A percentile compares a stretch with the other conserved stretches of the same genome.
These are phyloP conservation scores for Sus cebifrons DNA, from an alignment of 2,797 vertebrate species.

Conservation along the genomic window DNA sequence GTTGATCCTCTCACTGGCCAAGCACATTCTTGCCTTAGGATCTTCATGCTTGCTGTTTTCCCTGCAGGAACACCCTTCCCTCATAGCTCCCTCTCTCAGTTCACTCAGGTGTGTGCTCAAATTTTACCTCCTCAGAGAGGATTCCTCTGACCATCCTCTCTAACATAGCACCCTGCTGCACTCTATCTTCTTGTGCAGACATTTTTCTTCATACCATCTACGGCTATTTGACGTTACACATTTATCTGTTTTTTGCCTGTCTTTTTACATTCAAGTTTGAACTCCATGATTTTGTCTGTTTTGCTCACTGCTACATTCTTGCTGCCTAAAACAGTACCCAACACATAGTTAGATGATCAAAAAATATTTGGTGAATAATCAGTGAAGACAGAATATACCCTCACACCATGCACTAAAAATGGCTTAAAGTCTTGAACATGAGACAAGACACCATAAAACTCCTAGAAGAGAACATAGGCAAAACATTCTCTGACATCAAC, in stretches of 20 bases:
- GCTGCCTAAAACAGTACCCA: neutral
- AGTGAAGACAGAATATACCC: too few species aligned
- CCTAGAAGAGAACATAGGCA: too few species aligned
- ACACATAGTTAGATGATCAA: neutral
- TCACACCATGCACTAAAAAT: too few species aligned
- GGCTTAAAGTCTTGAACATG: too few species aligned
- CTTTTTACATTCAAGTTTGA: conserved; percentile 60
- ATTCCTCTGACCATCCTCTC: neutral
- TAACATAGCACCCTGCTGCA: neutral
- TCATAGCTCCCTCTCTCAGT: neutral
- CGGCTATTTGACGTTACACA: conserved; percentile 23
- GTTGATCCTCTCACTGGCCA: neutral
- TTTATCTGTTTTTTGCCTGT: conserved; percentile 37
- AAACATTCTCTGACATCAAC: too few species aligned
- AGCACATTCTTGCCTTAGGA: neutral
- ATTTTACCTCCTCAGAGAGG: conserved; percentile 24
- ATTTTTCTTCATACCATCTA: conserved; percentile 43
- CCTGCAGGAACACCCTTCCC: neutral
- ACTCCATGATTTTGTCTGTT: conserved; percentile 25
- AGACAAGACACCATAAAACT: too few species aligned
- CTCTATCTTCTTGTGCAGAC: neutral
- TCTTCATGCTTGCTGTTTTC: neutral
- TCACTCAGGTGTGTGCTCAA: neutral
- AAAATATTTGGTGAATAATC: too few species aligned
- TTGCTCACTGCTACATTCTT: neutral